A percentile compares a stretch with the other conserved stretches of the same genome.
phyloP scores from a whole-genome alignment of 2,888 invertebrate genomes.

The Agrilus cyanescens region DNA sequence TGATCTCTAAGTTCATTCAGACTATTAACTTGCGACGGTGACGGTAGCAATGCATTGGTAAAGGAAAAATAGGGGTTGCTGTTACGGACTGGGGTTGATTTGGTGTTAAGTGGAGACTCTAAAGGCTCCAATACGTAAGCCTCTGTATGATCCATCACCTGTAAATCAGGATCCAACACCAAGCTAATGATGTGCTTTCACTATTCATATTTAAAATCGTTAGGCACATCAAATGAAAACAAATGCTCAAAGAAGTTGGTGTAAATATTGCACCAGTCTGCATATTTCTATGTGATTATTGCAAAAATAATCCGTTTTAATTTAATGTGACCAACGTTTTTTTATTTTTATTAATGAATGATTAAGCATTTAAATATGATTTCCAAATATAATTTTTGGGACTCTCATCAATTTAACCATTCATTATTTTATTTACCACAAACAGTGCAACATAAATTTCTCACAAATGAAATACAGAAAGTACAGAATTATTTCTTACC shows the following conservation, averaged over 20 bases:
- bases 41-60: no score
- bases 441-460: not conserved
- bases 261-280: no score
- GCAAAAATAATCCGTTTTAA: no score
- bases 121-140: constrained; percentile 53
- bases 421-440: not conserved
- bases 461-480: constrained; percentile 1
- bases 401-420: not conserved
- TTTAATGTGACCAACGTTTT: no score
- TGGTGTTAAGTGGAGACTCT: constrained; percentile 39
- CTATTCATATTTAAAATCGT: no score
- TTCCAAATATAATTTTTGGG: not conserved
- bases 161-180: constrained; percentile 45
- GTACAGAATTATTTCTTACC: constrained; percentile 47
- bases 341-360: not conserved
- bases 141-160: constrained; percentile 58
- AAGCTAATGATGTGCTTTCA: constrained; percentile 9
- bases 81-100: not conserved
- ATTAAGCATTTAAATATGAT: no score
- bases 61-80: no score
- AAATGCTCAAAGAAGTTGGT: no score
- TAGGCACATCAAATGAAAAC: no score
- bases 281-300: no score
- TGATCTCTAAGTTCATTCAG: no score
- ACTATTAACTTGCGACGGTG: no score